Percentiles rank a stretch among this genome's conserved stretches.
phyloP scores from a whole-genome alignment of 2,888 invertebrate genomes.

The Anticlea derivata region DNA sequence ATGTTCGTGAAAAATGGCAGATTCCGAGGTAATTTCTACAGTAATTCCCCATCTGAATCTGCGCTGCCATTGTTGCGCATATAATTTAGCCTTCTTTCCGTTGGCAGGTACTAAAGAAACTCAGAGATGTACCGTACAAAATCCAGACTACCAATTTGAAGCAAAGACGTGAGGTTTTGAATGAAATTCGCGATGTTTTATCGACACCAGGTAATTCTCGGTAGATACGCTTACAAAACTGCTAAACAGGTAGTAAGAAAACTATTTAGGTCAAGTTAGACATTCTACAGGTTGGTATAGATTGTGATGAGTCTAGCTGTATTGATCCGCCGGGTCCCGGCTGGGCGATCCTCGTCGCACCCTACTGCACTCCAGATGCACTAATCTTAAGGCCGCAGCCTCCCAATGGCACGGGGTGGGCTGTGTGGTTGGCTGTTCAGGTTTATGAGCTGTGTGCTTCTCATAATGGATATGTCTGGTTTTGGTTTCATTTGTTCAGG shows the following conservation, averaged over 20 bases:
- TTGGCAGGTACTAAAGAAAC: slow-evolving; percentile 85
- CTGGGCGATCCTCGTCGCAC: slow-evolving; percentile 8
- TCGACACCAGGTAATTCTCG: slow-evolving; percentile 86
- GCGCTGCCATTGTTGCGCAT: slow-evolving; percentile 18
- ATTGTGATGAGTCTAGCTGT: slow-evolving; percentile 41
- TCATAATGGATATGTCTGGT: too few relatives aligned
- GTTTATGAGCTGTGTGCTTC: too few relatives aligned
- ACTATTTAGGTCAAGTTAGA: slow-evolving; percentile 8
- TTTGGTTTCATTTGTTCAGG: background rate
- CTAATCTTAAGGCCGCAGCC: slow-evolving; percentile 3
- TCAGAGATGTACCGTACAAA: slow-evolving; percentile 89
- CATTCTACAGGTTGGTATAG: slow-evolving; percentile 33
- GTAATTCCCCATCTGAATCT: slow-evolving; percentile 3
- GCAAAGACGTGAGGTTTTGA: slow-evolving; percentile 86
- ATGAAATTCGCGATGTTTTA: slow-evolving; percentile 88
- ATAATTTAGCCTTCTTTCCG: slow-evolving; percentile 32
- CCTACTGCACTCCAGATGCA: slow-evolving; percentile 12
- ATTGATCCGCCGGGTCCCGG: slow-evolving; percentile 44
- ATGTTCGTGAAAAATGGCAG: slow-evolving; percentile 85
- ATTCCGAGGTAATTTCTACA: slow-evolving; percentile 83
- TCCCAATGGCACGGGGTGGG: background rate
- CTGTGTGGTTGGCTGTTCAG: background rate
- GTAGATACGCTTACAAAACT: background rate
- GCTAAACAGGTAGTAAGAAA: background rate
- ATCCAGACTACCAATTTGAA: slow-evolving; percentile 89